Base-by-base conservation (phyloP, 2,797 vertebrate species). In the Phataginus tetradactyla region DNA sequence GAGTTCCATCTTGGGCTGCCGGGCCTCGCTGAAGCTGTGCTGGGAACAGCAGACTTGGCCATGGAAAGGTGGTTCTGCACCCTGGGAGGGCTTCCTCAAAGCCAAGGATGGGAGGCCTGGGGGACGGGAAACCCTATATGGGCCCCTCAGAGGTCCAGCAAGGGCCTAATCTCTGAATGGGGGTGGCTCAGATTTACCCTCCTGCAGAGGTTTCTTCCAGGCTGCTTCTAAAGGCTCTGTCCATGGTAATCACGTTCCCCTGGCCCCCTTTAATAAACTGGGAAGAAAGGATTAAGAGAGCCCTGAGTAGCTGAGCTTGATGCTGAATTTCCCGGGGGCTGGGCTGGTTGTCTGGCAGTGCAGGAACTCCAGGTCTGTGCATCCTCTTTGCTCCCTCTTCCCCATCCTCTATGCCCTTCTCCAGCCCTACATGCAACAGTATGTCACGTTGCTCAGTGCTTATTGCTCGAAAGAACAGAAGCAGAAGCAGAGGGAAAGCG, bases 221-320 rank as follows among this genome's bases (percentile, higher is more conserved):
- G 92, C 72, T 8, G 23, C 5, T 74, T 57, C 55, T 71, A 96
- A 98, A 98, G 97, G 96, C 95, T 96, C 97, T 98, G 96, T 97
- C 97, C 97, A 39, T 93, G 98, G 97, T 98, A 97, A 98, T 98
- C 95, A 90, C 85, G 42, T 75, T 45, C 49, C 63, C 21, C 59
- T 27, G 75, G 39, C 25, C 75, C 55, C 18, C 37, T 96, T 97
- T 97, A 97, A 98, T 97, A 96, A 98, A 92, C 32, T 1, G 78
- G 92, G 86, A 95, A 97, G 95, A 69, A 71, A 94, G 78, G 87
- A 97, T 95, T 96, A 42, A 94, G 61, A 51, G 21, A 94, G 96
- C 97, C 93, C 97, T 94, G 93, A 92, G 95, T 98, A 97, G 97
- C 97, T 98, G 97, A 97, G 93, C 95, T 98, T 97, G 96, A 94